These are phyloP conservation scores for Lates calcarifer DNA, from an alignment of 2,113 vertebrate species.

Conservation along the genomic window DNA sequence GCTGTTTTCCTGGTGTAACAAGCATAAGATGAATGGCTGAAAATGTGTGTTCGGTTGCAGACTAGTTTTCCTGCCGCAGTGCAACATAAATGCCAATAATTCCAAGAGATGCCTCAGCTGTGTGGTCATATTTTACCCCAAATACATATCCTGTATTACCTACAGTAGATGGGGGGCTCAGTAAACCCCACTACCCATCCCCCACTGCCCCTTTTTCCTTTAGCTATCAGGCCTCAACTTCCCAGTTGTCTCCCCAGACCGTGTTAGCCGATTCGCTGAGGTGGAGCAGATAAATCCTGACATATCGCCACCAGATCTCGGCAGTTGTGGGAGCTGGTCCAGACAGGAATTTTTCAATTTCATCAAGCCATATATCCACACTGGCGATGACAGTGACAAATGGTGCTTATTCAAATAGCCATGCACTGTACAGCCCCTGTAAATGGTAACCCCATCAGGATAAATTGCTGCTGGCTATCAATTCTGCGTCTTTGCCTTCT, in stretches of 20 bases:
- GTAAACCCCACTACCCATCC: slow-evolving; percentile 2
- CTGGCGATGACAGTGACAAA: slow-evolving; percentile 73
- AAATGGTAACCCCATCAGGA: slow-evolving; percentile 81
- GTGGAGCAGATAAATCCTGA: slow-evolving; percentile 79
- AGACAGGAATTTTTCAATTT: slow-evolving; percentile 79
- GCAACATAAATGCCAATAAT: slow-evolving; percentile 1
- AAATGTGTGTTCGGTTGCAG: background rate
- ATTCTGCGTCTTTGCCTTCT: slow-evolving; percentile 73
- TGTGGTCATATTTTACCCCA: background rate
- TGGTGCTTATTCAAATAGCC: slow-evolving; percentile 78
- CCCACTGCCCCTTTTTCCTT: slow-evolving; percentile 4
- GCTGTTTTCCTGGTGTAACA: background rate
- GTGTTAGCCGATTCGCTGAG: slow-evolving; percentile 68
- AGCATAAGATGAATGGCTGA: slow-evolving; percentile 12
- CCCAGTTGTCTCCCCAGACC: slow-evolving; percentile 61
- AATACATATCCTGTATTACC: slow-evolving; percentile 20
- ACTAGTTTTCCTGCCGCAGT: background rate
- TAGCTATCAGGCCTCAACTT: slow-evolving; percentile 61
- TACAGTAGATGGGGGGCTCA: background rate
- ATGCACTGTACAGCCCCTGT: slow-evolving; percentile 68
- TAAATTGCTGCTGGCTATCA: slow-evolving; percentile 84
- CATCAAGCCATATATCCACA: slow-evolving; percentile 73
- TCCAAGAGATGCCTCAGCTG: background rate
- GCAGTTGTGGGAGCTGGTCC: slow-evolving; percentile 53
- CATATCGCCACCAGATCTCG: slow-evolving; percentile 68